phyloP scores from a whole-genome alignment of 2,113 vertebrate genomes.

The Solea senegalensis region DNA sequence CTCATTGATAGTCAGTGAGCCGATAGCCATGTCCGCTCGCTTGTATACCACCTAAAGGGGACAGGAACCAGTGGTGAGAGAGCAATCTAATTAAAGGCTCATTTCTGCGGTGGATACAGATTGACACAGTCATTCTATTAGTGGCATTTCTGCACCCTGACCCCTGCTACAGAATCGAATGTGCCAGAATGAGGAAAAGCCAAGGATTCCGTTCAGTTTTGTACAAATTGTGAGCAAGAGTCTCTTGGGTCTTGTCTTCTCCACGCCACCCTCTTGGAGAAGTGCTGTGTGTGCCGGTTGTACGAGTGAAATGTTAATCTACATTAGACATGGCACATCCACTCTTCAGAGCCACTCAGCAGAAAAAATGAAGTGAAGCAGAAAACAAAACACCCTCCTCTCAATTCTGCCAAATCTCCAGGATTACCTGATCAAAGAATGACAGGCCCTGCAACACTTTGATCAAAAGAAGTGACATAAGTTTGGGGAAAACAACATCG shows the following conservation, averaged over 20 bases:
- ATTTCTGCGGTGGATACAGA: constrained; percentile 3
- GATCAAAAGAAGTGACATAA: constrained; percentile 69
- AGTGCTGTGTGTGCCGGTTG: constrained; percentile 72
- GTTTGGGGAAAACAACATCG: constrained; percentile 66
- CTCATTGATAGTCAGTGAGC: constrained; percentile 92
- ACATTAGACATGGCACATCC: constrained; percentile 76
- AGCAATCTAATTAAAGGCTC: constrained; percentile 27
- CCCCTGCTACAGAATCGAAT: constrained; percentile 30
- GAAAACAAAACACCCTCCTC: constrained; percentile 55
- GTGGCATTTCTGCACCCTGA: constrained; percentile 37
- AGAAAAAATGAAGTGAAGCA: constrained; percentile 52
- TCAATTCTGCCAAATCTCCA: constrained; percentile 62
- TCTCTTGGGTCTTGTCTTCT: constrained; percentile 24
- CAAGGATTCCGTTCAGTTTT: constrained; percentile 18
- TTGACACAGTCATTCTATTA: constrained; percentile 22
- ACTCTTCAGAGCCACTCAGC: constrained; percentile 71
- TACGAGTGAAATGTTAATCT: constrained; percentile 76
- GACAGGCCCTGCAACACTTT: constrained; percentile 61
- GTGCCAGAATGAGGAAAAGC: constrained; percentile 12
- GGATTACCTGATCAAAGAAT: constrained; percentile 79
- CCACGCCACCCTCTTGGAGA: constrained; percentile 48
- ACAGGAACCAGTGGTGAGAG: constrained; percentile 7
- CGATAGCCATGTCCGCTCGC: constrained; percentile 93
- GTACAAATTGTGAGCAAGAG: constrained; percentile 48
- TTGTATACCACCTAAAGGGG: constrained; percentile 87